Evolutionary conservation across 2,888 invertebrate genomes (phyloP).

Genomic region (Drosophila phalerata): DNA sequence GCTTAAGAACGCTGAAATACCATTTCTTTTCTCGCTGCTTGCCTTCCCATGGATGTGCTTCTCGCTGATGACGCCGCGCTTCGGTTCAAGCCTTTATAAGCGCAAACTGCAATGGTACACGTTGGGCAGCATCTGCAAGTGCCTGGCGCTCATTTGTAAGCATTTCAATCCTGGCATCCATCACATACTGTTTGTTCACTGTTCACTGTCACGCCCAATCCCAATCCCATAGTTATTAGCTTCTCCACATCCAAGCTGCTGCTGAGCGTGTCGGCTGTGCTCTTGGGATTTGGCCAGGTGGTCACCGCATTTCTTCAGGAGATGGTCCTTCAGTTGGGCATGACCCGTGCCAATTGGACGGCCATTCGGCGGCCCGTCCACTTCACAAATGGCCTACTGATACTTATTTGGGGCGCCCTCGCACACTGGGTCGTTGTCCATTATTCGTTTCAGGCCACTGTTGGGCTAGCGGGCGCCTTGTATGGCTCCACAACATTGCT

Average conservation of each 20-base stretch:
- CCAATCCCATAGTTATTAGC: constrained; percentile 80
- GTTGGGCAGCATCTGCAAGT: constrained; percentile 83
- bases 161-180: not conserved
- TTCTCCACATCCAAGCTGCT: constrained; percentile 84
- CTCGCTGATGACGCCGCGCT: constrained; percentile 85
- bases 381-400: constrained; percentile 83
- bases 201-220: constrained; percentile 4
- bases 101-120: constrained; percentile 84
- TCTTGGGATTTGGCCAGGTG: constrained; percentile 85
- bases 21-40: constrained; percentile 84
- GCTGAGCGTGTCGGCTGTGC: constrained; percentile 84
- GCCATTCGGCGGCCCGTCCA: constrained; percentile 83
- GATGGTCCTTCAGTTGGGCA: constrained; percentile 84
- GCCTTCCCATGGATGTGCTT: constrained; percentile 86
- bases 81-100: constrained; percentile 83
- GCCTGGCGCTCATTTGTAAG: constrained; percentile 83
- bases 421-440: constrained; percentile 83
- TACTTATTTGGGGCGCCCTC: constrained; percentile 83
- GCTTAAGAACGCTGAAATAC: constrained; percentile 85
- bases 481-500: constrained; percentile 80
- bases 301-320: constrained; percentile 84
- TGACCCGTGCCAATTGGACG: constrained; percentile 84
- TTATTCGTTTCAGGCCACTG: constrained; percentile 84
- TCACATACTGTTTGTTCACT: constrained; percentile 2
- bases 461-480: constrained; percentile 80